phyloP scores from a whole-genome alignment of 1,140 invertebrate species.

The Lordiphosa collinella region DNA sequence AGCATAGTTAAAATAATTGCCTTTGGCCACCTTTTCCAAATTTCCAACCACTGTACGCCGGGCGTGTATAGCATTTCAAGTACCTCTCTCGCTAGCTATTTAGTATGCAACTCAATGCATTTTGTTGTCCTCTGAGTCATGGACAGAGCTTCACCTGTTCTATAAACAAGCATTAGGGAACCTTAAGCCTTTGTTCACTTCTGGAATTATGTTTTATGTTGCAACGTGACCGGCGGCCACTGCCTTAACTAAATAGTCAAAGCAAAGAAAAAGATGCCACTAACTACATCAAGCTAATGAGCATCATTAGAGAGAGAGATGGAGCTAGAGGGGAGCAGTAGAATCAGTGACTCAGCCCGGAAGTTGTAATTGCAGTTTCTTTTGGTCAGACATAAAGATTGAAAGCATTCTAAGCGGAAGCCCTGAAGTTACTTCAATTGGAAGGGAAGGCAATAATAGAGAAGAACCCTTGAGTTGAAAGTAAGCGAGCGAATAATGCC shows the following conservation, averaged over 20 bases:
- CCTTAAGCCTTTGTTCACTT: constrained; percentile 19
- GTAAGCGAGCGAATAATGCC: neutral
- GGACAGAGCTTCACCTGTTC: constrained; percentile 32
- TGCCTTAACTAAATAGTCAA: constrained; percentile 5
- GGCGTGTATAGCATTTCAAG: constrained; percentile 54
- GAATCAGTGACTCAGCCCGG: constrained; percentile 49
- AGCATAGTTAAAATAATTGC: too few species aligned
- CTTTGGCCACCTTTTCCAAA: too few species aligned
- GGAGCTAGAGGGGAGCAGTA: neutral
- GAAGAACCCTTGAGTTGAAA: constrained; percentile 7
- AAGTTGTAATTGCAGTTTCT: constrained; percentile 58
- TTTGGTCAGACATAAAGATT: constrained; percentile 4
- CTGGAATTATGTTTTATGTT: constrained; percentile 48
- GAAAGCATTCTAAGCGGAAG: constrained; percentile 11
- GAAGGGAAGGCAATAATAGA: neutral
- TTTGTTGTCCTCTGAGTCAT: constrained; percentile 6
- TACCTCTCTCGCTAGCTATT: constrained; percentile 23
- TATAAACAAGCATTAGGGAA: constrained; percentile 37
- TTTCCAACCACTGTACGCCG: constrained; percentile 4
- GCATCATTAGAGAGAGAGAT: constrained; percentile 34
- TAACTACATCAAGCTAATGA: constrained; percentile 47
- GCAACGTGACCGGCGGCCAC: constrained; percentile 41
- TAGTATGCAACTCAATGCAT: constrained; percentile 55
- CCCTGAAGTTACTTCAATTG: constrained; percentile 4
- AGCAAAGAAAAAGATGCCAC: constrained; percentile 1